Conservation (phyloP, 2,888 invertebrate genomes). For the Netelia virgata region DNA sequence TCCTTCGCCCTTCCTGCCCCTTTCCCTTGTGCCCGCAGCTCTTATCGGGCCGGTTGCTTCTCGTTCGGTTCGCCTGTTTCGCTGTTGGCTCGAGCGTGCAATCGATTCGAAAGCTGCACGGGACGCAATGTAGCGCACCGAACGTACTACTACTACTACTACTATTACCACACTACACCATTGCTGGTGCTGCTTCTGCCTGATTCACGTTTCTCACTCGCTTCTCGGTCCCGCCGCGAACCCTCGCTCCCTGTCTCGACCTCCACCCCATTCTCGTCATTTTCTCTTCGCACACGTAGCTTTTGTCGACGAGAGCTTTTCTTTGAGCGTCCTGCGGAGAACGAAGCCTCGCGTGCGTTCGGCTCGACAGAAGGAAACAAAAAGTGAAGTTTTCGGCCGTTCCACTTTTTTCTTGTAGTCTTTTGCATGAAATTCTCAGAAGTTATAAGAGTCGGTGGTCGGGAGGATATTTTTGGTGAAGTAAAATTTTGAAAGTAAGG, state of each 20-base stretch:
- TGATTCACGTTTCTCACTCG: slow-evolving; percentile 57
- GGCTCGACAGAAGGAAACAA: background rate
- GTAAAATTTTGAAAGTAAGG: too few relatives aligned
- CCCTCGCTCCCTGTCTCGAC: background rate
- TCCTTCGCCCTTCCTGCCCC: background rate
- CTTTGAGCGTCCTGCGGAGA: slow-evolving; percentile 36
- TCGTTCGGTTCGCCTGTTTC: slow-evolving; percentile 67
- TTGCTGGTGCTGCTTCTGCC: slow-evolving; percentile 27
- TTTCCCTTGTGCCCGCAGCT: slow-evolving; percentile 39
- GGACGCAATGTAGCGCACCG: slow-evolving; percentile 65
- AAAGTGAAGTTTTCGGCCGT: background rate
- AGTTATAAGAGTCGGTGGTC: too few relatives aligned
- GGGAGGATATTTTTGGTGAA: too few relatives aligned
- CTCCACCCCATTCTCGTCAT: background rate
- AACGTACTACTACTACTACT: slow-evolving; percentile 52
- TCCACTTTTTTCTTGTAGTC: too few relatives aligned
- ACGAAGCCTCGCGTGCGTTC: slow-evolving; percentile 41
- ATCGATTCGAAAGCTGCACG: slow-evolving; percentile 69
- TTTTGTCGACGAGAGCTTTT: background rate
- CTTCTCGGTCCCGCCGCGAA: slow-evolving; percentile 56
- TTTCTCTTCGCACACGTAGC: too few relatives aligned
- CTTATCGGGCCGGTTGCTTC: slow-evolving; percentile 68
- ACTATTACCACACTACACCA: slow-evolving; percentile 9
- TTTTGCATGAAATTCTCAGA: background rate
- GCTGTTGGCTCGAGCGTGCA: slow-evolving; percentile 69